Conservation (phyloP, 2,113 vertebrate genomes). For the Antigone vipio region DNA sequence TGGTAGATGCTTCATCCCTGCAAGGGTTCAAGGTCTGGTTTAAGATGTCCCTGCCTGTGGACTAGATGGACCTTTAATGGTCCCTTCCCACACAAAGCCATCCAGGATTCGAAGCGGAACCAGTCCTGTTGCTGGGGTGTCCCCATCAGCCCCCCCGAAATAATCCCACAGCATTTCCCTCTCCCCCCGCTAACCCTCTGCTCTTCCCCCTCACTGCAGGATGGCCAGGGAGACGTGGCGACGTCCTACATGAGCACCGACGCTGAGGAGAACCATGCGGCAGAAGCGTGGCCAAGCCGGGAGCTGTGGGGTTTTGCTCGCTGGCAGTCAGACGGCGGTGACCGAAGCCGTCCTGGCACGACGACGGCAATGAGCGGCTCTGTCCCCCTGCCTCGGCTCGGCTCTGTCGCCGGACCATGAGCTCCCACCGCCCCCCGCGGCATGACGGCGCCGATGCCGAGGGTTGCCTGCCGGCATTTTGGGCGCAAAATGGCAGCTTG, state of each 20-base stretch:
- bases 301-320: accelerated
- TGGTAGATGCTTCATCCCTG: too few species aligned
- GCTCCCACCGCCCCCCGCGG: conserved; percentile 82
- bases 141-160: neutral
- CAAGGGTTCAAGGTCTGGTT: too few species aligned
- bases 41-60: too few species aligned
- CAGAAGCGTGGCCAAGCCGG: too few species aligned
- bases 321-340: accelerated
- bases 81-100: too few species aligned
- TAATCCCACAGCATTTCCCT: too few species aligned
- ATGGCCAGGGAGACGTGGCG: neutral
- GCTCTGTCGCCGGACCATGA: conserved; percentile 79
- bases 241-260: neutral
- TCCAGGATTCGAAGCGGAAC: neutral
- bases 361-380: conserved; percentile 68
- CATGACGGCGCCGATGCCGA: conserved; percentile 72
- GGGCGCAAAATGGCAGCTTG: conserved; percentile 67
- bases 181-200: neutral
- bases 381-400: conserved; percentile 46
- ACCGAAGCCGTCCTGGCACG: neutral
- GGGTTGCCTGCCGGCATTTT: conserved; percentile 51
- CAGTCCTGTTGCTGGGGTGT: neutral
- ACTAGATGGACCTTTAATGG: too few species aligned
- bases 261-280: neutral
- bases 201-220: neutral